Base-by-base conservation (phyloP, 2,797 vertebrate species). In the Chiroxiphia lanceolata region DNA sequence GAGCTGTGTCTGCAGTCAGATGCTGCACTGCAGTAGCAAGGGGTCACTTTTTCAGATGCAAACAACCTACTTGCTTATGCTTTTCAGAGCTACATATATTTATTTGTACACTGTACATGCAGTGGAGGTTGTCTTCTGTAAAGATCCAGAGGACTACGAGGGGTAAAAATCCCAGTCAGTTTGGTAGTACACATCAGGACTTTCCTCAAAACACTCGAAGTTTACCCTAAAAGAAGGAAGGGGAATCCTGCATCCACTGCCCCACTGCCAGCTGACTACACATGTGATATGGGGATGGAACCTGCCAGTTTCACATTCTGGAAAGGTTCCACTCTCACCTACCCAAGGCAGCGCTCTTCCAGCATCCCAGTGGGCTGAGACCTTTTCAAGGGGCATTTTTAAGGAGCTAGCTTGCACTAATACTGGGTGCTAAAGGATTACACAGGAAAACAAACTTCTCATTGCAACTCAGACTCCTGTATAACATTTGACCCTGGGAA, bases 221-320 rank as follows among this genome's bases (percentile, higher is more conserved):
- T 44, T 53, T 44, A 40, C 27, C 11, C 27, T 48, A 34, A 74
- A 27, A 79, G 13, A 29, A 75, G 6, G 22, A 82, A 33, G 29
- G 3, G 5, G 9, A 59, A 44, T 5, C 4, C 48, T 34, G 18
- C 0, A 0, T 47, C 8, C 1, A 0, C 38, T 59, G 20, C 16
- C 15, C 25, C n/a, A 33, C 27, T 33, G 27, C 31, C 38, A 70
- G 29, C 34, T 74, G 61, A 60, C 23, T 71, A 15, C 15, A 48
- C 27, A 11, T 36, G 13, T 83, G 34, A 27, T 29, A 53, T 1
- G 3, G 42, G 15, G 5, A 63, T 61, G 34, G 36, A 33, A 56
- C 13, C 4, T 44, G 53, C 6, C 15, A 11, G 4, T 3, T 8
- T 34, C 47, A 42, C 15, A 5, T 56, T 89, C 36, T 21, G 15